Conservation (phyloP, 23 tunicate genomes). For the Trididemnum nubilum region DNA sequence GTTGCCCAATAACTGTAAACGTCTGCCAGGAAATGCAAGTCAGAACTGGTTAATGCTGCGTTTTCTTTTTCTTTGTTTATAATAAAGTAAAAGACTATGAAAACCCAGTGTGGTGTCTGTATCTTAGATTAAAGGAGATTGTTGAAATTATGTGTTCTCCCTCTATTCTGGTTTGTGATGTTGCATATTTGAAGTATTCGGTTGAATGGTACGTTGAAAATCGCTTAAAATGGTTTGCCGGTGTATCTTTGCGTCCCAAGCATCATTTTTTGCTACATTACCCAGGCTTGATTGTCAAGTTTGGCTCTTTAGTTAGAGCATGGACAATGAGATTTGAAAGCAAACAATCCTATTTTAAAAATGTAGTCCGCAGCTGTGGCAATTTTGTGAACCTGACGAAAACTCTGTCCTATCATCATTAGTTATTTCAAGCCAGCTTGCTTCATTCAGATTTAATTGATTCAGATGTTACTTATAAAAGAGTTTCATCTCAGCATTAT, state of each 20-base stretch:
- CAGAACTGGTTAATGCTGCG: slow-evolving; percentile 46
- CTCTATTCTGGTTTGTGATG: not conserved
- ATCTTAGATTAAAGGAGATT: slow-evolving; percentile 1
- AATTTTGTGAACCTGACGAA: slow-evolving; percentile 41
- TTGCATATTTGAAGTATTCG: not conserved
- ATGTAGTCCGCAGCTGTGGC: not conserved
- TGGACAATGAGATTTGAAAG: slow-evolving; percentile 62
- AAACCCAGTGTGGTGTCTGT: slow-evolving; percentile 6
- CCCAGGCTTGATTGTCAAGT: slow-evolving; percentile 28
- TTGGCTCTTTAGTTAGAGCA: slow-evolving; percentile 40
- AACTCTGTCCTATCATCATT: slow-evolving; percentile 37
- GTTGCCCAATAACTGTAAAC: not conserved
- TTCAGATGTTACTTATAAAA: not conserved
- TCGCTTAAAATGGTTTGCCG: slow-evolving; percentile 13
- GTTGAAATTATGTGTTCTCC: slow-evolving; percentile 18
- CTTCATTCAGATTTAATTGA: not conserved
- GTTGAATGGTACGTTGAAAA: slow-evolving; percentile 15
- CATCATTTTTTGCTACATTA: slow-evolving; percentile 50
- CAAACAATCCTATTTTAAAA: slow-evolving; percentile 48
- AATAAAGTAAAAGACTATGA: slow-evolving; percentile 38
- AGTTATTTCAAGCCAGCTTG: slow-evolving; percentile 13
- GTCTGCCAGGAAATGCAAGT: slow-evolving; percentile 38
- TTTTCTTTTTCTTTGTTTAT: slow-evolving; percentile 26
- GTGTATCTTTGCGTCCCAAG: slow-evolving; percentile 43
- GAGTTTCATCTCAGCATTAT: not conserved